Evolutionary conservation across 2,113 vertebrate genomes (phyloP), one percentile per base, ranked within the genome.

Genomic region (Girardinichthys multiradiatus): DNA sequence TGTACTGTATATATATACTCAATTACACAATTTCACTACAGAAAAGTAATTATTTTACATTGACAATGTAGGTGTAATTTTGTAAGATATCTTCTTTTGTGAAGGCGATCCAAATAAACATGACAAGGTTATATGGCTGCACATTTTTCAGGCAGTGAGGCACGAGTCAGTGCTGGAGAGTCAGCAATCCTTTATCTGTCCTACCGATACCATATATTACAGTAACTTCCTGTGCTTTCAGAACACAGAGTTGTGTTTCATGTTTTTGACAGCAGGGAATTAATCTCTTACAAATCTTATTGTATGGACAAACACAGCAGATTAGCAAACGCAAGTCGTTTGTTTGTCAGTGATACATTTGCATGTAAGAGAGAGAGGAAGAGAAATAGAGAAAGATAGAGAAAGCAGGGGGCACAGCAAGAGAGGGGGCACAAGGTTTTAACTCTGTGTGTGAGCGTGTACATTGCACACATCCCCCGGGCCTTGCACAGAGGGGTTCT

Each of bases 271-370:
- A 74, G 66, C 57, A 28, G 73, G 70, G 71, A 67, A 80, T 83
- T 68, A 79, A 80, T 85, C 70, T 70, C 48, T 31, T 26, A 13
- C 19, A 60, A 80, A 70, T 86, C 66, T 76, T 67, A 63, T 64
- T 75, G 31, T 58, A 39, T 54, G 42, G 73, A 74, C 64, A 68
- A 57, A 70, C 61, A 72, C 29, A 11, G 24, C 17, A 72, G 73
- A 82, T 82, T 66, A 76, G 60, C 57, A 68, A 14, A 54, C 31
- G 66, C 5, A 29, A 68, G 54, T 30, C 27, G 21, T 72, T 64
- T 82, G 42, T 71, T 68, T 68, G 26, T 62, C 33, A 42, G 48
- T 42, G 68, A 27, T 39, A 57, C 19, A 60, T 42, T n/a, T 54
- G 48, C 48, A 54, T 54, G 48, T 54, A 24, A 9, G 48, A 54